phyloP scores from a whole-genome alignment of 2,113 vertebrate species.

The Promerops cafer region DNA sequence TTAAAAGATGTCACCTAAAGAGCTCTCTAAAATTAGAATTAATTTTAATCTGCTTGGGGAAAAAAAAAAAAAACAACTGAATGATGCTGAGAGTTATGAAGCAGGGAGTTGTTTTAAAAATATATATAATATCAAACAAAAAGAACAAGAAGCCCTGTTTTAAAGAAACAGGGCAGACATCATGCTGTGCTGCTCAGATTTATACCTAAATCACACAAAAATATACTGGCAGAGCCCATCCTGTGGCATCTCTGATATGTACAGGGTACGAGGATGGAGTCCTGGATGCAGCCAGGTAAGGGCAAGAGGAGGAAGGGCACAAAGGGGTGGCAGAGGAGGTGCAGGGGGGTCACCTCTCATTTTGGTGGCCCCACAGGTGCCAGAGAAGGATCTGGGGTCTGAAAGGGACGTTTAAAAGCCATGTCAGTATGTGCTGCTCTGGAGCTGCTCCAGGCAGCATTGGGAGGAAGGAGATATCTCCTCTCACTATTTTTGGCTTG shows the following conservation, averaged over 20 bases:
- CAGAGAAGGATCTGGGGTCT: background rate
- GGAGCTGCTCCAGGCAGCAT: fast-evolving
- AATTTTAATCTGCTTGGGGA: background rate
- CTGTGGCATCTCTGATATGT: background rate
- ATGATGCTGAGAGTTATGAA: background rate
- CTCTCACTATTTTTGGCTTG: background rate
- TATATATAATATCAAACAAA: background rate
- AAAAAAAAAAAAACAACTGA: background rate
- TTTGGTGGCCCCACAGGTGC: background rate
- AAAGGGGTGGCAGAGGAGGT: background rate
- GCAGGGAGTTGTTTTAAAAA: background rate
- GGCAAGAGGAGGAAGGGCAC: background rate
- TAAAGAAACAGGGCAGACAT: background rate
- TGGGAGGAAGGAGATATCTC: background rate
- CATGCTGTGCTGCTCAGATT: background rate
- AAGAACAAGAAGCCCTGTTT: background rate
- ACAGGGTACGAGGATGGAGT: fast-evolving
- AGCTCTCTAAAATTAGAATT: constrained; percentile 35
- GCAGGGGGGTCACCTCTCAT: background rate
- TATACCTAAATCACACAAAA: background rate
- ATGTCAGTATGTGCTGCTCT: background rate
- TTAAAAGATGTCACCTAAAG: constrained; percentile 52
- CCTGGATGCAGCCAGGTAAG: background rate
- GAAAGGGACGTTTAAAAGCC: background rate
- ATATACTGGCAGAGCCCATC: background rate